Evolutionary conservation across 2,113 vertebrate species (phyloP), one percentile per base, ranked within the genome.

Genomic region (Stegostoma tigrinum): DNA sequence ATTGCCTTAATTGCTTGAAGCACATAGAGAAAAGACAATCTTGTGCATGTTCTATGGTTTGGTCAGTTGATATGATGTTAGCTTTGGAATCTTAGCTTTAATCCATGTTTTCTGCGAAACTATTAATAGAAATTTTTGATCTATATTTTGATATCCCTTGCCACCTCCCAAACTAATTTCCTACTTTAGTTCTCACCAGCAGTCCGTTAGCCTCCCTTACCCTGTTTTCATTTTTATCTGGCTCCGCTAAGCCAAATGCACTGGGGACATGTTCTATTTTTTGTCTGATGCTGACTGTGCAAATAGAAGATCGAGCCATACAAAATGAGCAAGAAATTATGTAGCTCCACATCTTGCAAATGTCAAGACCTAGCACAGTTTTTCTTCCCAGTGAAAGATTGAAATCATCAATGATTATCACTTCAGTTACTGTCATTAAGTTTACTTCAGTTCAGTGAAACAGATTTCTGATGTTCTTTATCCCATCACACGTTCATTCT

Each of bases 391-490:
- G 23, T 72, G 94, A 70, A 72, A 75, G 94, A 95, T 34, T 34
- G 94, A 95, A 75, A 52, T 72, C 38, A 95, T 95, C 72, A 95
- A 95, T 48, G 94, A 70, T 52, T 95, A 48, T 52, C 94, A 72
- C 68, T 68, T 95, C 42, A 95, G 45, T 72, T 34, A 45, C 48
- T 95, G 68, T 95, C 67, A 95, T 75, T 95, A 95, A 95, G 52
- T 95, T 72, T 70, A 52, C 42, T 95, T 15, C 67, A 70, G 94
- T 52, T 95, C 94, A 48, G 66, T 45, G 94, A 95, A 72, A 72
- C 94, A 95, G 94, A 75, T 94, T 72, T n/a, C 66, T 48, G 42
- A 72, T 38, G 48, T 68, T 70, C 67, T 94, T 94, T 94, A 94
- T 68, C 67, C 66, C 93, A 94, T 94, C 38, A 70, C 21, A 24